Conservation (phyloP, 2,113 vertebrate species). For the Craseonycteris thonglongyai region DNA sequence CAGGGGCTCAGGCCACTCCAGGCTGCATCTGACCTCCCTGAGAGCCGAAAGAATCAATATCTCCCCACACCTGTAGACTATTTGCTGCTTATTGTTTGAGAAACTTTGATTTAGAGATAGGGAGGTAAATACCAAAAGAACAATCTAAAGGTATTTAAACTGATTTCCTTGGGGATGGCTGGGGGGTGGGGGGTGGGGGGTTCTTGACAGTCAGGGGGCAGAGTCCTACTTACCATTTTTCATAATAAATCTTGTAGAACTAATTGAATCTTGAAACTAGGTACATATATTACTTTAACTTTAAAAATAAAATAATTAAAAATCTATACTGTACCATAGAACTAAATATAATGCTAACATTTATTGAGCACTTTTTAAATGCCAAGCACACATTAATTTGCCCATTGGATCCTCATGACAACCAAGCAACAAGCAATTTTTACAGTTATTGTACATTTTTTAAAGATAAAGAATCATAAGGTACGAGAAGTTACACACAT, state of each 20-base stretch:
- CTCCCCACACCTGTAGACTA: not conserved
- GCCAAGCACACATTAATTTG: not conserved
- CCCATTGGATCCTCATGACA: not conserved
- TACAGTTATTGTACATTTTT: not conserved
- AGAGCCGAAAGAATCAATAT: not conserved
- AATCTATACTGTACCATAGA: not conserved
- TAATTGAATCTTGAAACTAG: not conserved
- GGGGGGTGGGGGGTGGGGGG: not conserved
- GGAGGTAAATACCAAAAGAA: not conserved
- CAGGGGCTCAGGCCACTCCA: not conserved
- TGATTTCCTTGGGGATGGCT: not conserved
- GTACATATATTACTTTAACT: not conserved
- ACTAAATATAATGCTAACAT: not conserved
- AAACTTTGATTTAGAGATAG: slow-evolving; percentile 38
- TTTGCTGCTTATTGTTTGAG: slow-evolving; percentile 31
- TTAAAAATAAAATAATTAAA: not conserved
- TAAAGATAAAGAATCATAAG: not conserved
- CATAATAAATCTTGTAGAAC: not conserved
- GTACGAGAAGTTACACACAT: not conserved
- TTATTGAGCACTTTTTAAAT: not conserved
- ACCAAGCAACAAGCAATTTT: not conserved
- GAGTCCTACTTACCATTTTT: not conserved
- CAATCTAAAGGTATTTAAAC: not conserved
- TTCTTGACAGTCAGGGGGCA: not conserved
- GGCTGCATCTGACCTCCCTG: not conserved